Percentiles rank a stretch among this genome's conserved stretches.
phyloP scores from a whole-genome alignment of 2,888 invertebrate genomes.

The Drosophila lacicola region DNA sequence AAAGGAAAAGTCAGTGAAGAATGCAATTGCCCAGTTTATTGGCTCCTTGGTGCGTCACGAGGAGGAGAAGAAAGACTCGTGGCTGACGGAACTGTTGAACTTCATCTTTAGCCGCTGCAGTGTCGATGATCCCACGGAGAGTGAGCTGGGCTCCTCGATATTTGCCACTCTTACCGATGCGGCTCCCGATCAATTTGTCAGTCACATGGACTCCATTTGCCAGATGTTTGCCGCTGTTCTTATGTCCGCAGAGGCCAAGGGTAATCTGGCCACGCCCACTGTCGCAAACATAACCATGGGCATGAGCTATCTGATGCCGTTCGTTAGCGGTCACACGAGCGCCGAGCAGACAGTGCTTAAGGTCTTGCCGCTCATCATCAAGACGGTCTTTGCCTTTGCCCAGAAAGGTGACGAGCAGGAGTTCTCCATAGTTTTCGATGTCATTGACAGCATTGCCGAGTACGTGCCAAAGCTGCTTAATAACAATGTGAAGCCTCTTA shows the following conservation, averaged over 20 bases:
- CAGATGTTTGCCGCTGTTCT: constrained; percentile 85
- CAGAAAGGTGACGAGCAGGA: constrained; percentile 86
- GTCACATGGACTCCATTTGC: constrained; percentile 88
- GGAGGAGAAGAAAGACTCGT: constrained; percentile 86
- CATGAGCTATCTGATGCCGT: constrained; percentile 88
- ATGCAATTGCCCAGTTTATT: constrained; percentile 90
- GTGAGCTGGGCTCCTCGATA: constrained; percentile 85
- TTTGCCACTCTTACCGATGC: constrained; percentile 89
- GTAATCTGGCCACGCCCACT: constrained; percentile 82
- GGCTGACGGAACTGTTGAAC: constrained; percentile 82
- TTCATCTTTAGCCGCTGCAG: constrained; percentile 83
- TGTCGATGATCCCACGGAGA: constrained; percentile 81
- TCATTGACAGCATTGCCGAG: constrained; percentile 83
- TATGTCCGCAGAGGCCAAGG: constrained; percentile 78
- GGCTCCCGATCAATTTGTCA: constrained; percentile 89
- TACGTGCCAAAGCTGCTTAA: constrained; percentile 83
- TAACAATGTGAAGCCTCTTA: constrained; percentile 88
- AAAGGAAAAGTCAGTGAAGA: constrained; percentile 88
- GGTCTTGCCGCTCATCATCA: constrained; percentile 88
- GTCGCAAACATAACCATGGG: constrained; percentile 86
- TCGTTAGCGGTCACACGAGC: constrained; percentile 87
- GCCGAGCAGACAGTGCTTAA: constrained; percentile 86
- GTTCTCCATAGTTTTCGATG: constrained; percentile 83
- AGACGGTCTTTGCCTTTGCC: constrained; percentile 87
- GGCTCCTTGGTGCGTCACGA: constrained; percentile 91